These are phyloP conservation scores for Lepisosteus oculatus DNA, from an alignment of 2,113 vertebrate genomes.

Conservation along the genomic window DNA sequence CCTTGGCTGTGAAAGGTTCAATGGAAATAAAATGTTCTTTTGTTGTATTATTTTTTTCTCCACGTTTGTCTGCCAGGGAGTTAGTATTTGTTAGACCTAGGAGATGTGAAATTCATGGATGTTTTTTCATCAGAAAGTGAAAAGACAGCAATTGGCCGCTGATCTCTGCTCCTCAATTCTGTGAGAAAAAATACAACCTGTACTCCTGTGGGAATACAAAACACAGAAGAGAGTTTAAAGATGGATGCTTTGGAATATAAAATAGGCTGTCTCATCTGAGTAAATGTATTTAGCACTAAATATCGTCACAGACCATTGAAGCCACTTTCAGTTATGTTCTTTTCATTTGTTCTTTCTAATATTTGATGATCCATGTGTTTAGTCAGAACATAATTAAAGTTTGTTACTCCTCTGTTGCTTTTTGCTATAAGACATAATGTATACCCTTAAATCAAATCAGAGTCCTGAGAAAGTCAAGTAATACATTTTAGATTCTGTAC, in stretches of 20 bases:
- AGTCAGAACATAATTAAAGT: not conserved
- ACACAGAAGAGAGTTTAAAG: not conserved
- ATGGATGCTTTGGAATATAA: not conserved
- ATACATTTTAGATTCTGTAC: too few species aligned
- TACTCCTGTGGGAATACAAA: not conserved
- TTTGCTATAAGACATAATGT: too few species aligned
- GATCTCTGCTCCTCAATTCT: not conserved
- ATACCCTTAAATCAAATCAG: too few species aligned
- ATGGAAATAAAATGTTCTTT: not conserved
- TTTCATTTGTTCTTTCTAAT: not conserved
- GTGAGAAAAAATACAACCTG: not conserved
- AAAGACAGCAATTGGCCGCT: not conserved
- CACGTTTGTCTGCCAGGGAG: not conserved
- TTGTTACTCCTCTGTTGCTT: not conserved
- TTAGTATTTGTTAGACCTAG: not conserved
- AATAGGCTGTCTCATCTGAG: constrained; percentile 3
- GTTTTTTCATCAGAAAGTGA: not conserved
- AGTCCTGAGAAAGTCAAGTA: too few species aligned
- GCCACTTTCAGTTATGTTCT: not conserved
- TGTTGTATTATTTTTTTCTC: not conserved
- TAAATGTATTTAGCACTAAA: constrained; percentile 10
- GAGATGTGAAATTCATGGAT: not conserved
- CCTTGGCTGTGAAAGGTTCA: too few species aligned
- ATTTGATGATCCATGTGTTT: constrained; percentile 3
- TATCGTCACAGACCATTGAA: not conserved